A percentile compares a stretch with the other conserved stretches of the same genome.
Evolutionary conservation across 1,140 invertebrate species (phyloP).

Genomic region (Sitophilus oryzae): DNA sequence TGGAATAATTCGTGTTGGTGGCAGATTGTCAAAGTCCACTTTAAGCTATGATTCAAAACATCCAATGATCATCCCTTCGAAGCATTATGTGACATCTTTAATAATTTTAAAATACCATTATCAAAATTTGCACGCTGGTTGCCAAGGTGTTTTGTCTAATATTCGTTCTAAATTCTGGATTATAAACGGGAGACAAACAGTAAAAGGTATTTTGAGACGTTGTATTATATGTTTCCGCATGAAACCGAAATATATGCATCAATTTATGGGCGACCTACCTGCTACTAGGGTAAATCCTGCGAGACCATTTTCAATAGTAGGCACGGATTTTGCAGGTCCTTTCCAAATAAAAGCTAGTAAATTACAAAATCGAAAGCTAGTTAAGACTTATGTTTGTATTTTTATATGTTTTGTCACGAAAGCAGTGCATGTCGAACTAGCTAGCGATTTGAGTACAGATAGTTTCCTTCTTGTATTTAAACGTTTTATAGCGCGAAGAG

Average conservation of each 20-base stretch:
- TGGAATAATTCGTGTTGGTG: no score
- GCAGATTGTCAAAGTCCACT: no score
- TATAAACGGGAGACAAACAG: constrained; percentile 20
- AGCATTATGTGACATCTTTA: constrained; percentile 27
- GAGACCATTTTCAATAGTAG: constrained; percentile 9
- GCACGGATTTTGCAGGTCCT: constrained; percentile 37
- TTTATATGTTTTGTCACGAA: constrained; percentile 33
- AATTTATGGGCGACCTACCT: constrained; percentile 34
- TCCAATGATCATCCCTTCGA: constrained; percentile 31
- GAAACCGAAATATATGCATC: constrained; percentile 21
- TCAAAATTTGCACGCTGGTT: constrained; percentile 24
- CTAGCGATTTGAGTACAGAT: constrained; percentile 35
- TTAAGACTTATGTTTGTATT: constrained; percentile 32
- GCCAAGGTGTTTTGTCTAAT: background rate
- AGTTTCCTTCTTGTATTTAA: constrained; percentile 41
- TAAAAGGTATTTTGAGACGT: constrained; percentile 21
- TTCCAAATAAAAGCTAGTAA: constrained; percentile 30
- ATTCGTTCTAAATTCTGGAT: constrained; percentile 24
- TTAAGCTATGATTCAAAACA: no score
- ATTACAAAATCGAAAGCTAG: constrained; percentile 4
- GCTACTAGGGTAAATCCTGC: constrained; percentile 23
- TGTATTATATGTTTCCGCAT: constrained; percentile 38
- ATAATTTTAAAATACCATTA: constrained; percentile 22
- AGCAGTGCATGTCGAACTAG: constrained; percentile 46
- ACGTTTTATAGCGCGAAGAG: constrained; percentile 40